phyloP scores from a whole-genome alignment of 2,113 vertebrate genomes.

The Sylvietta virens region DNA sequence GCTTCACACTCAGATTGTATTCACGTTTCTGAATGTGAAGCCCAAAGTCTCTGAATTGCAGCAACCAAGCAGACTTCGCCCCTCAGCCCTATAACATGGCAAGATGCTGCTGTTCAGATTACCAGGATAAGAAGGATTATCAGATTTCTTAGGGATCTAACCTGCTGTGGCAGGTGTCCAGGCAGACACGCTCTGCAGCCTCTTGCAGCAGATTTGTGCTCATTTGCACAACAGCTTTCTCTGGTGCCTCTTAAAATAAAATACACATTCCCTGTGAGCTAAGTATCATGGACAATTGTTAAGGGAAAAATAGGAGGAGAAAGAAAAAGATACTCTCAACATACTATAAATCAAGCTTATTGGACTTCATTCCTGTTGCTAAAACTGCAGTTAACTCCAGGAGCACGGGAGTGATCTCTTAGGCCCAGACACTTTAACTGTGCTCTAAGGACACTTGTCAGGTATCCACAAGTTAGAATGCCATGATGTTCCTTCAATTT shows the following conservation, averaged over 20 bases:
- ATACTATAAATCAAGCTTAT: background rate
- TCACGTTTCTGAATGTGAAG: background rate
- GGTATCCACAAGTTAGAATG: background rate
- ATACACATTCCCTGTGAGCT: background rate
- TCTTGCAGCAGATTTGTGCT: background rate
- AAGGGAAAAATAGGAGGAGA: background rate
- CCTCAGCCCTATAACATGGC: background rate
- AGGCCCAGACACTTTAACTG: background rate
- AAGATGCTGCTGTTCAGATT: background rate
- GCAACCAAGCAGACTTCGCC: background rate
- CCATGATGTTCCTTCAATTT: background rate
- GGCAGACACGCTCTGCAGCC: background rate
- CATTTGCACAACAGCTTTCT: background rate
- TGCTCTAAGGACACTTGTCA: background rate
- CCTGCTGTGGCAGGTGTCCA: background rate
- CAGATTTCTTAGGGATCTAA: background rate
- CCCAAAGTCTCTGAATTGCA: background rate
- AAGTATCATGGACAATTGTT: background rate
- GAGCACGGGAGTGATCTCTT: background rate
- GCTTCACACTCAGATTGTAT: too few species aligned
- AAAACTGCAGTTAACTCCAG: background rate
- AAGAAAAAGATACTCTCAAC: background rate
- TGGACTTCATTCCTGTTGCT: background rate
- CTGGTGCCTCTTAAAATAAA: background rate
- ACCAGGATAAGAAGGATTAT: conserved; percentile 1